A percentile compares a stretch with the other conserved stretches of the same genome.
phyloP scores from a whole-genome alignment of 1,140 invertebrate species.

The Papilio polyxenes region DNA sequence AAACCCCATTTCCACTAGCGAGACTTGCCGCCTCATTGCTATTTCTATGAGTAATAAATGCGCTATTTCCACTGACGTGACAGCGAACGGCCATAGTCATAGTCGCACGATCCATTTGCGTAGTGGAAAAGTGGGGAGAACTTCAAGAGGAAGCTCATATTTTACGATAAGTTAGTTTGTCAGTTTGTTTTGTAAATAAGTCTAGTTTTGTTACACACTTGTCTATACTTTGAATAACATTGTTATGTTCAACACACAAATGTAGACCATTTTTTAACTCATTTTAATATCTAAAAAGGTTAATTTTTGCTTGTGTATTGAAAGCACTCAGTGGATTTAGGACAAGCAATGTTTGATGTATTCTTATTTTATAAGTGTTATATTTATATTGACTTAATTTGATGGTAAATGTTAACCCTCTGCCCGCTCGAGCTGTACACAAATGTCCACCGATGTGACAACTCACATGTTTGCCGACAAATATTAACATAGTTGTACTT shows the following conservation, averaged over 20 bases:
- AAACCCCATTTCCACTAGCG: background rate
- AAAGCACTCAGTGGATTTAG: background rate
- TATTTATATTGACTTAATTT: background rate
- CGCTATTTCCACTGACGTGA: too few relatives aligned
- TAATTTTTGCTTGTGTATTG: background rate
- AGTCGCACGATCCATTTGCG: too few relatives aligned
- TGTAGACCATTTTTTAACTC: background rate
- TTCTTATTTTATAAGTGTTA: background rate
- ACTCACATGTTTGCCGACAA: background rate
- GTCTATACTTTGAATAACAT: background rate
- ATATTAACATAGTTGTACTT: background rate
- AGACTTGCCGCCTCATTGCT: too few relatives aligned
- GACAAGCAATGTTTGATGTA: background rate
- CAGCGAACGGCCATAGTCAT: too few relatives aligned
- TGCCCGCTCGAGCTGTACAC: background rate
- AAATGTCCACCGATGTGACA: background rate
- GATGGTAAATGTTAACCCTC: background rate
- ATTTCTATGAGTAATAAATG: too few relatives aligned
- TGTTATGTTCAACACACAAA: background rate
- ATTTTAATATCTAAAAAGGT: background rate
- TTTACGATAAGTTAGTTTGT: slow-evolving; percentile 2
- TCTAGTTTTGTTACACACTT: background rate
- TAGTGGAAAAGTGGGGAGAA: too few relatives aligned
- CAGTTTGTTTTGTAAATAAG: background rate
- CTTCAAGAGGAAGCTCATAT: background rate